phyloP scores from a whole-genome alignment of 2,113 vertebrate genomes.

The Epinephelus moara region DNA sequence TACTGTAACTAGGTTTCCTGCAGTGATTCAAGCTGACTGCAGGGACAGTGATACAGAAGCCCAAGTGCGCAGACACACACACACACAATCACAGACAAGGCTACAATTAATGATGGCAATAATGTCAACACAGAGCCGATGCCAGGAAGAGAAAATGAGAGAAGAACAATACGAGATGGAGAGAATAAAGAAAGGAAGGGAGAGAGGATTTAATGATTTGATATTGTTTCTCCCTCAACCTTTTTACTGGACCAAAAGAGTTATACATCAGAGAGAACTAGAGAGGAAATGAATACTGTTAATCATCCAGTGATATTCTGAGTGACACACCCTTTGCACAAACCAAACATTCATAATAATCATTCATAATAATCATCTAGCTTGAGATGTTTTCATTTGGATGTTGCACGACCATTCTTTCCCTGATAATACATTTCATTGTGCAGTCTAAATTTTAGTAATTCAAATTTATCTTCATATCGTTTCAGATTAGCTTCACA shows the following conservation, averaged over 20 bases:
- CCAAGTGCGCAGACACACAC: neutral
- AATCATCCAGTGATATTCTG: slow-evolving; percentile 10
- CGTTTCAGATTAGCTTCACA: neutral
- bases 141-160: slow-evolving; percentile 31
- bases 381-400: neutral
- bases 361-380: neutral
- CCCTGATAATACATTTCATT: neutral
- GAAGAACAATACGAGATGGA: neutral
- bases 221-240: neutral
- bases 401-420: neutral
- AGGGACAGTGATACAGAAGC: slow-evolving; percentile 30
- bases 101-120: slow-evolving; percentile 67
- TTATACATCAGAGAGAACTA: neutral
- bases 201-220: slow-evolving; percentile 25
- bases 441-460: neutral
- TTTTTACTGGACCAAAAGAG: neutral
- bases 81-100: slow-evolving; percentile 21
- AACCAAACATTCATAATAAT: neutral
- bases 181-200: neutral
- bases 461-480: neutral
- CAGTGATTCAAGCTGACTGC: slow-evolving; percentile 57
- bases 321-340: neutral
- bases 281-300: neutral
- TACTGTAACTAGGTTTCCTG: slow-evolving; percentile 64
- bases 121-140: slow-evolving; percentile 46